Conservation (phyloP, 2,113 vertebrate genomes). For the Oceanites oceanicus region DNA sequence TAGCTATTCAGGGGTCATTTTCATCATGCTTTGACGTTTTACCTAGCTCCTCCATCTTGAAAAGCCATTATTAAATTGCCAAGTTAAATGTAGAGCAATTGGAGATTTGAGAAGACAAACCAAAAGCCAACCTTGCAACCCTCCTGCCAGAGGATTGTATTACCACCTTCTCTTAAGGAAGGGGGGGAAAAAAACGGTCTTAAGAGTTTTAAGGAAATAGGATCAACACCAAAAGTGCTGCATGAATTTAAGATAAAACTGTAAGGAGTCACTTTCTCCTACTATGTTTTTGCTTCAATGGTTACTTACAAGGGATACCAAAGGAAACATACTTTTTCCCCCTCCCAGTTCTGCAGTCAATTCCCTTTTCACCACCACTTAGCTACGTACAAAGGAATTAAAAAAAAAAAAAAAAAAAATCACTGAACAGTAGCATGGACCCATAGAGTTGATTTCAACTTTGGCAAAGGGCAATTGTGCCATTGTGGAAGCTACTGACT, state of each 20-base stretch:
- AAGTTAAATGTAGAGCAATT: not conserved
- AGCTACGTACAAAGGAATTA: not conserved
- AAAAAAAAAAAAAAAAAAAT: not conserved
- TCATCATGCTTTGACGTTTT: not conserved
- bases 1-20: not conserved
- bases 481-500: not conserved
- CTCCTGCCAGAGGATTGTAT: not conserved
- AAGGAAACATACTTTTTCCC: not conserved
- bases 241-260: not conserved
- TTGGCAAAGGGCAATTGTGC: no score
- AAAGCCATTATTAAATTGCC: not conserved
- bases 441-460: not conserved
- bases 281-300: not conserved
- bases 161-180: not conserved
- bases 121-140: not conserved
- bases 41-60: not conserved
- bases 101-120: not conserved
- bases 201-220: not conserved
- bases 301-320: not conserved
- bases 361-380: not conserved
- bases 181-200: accelerated
- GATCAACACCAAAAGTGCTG: not conserved
- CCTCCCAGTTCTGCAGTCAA: not conserved
- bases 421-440: not conserved
- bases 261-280: not conserved